Conservation (phyloP, 1,140 invertebrate genomes). For the Drosophila prosaltans region DNA sequence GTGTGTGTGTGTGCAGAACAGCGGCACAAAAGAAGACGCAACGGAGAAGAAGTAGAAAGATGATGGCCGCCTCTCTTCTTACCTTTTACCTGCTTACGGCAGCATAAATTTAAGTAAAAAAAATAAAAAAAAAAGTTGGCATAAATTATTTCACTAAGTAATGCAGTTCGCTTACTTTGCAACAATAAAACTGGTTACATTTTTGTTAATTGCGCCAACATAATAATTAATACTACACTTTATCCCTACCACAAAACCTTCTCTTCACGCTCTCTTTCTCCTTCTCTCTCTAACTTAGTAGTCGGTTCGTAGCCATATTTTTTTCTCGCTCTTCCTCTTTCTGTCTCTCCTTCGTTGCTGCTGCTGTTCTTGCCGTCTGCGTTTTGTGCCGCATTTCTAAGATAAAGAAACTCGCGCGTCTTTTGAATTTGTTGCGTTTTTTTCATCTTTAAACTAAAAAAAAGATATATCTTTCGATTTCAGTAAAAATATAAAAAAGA, state of each 20-base stretch:
- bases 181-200: constrained; percentile 61
- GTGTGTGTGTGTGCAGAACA: constrained; percentile 54
- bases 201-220: constrained; percentile 50
- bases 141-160: constrained; percentile 46
- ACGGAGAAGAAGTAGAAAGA: constrained; percentile 40
- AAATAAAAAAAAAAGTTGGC: constrained; percentile 55
- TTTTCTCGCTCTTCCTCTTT: constrained; percentile 60
- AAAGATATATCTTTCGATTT: constrained; percentile 12
- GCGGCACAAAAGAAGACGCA: constrained; percentile 41
- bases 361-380: constrained; percentile 69
- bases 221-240: constrained; percentile 42
- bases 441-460: constrained; percentile 24
- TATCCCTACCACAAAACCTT: constrained; percentile 52
- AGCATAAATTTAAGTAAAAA: constrained; percentile 35
- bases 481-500: constrained; percentile 11
- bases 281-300: not conserved
- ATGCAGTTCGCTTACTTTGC: constrained; percentile 37
- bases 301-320: constrained; percentile 68
- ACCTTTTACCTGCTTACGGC: constrained; percentile 64
- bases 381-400: constrained; percentile 75
- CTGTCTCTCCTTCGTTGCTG: constrained; percentile 63
- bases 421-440: constrained; percentile 48
- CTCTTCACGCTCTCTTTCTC: constrained; percentile 19
- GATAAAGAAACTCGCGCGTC: constrained; percentile 68
- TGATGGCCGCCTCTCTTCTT: constrained; percentile 52